Conservation (phyloP, 2,888 invertebrate genomes). For the Aphidius colemani region DNA sequence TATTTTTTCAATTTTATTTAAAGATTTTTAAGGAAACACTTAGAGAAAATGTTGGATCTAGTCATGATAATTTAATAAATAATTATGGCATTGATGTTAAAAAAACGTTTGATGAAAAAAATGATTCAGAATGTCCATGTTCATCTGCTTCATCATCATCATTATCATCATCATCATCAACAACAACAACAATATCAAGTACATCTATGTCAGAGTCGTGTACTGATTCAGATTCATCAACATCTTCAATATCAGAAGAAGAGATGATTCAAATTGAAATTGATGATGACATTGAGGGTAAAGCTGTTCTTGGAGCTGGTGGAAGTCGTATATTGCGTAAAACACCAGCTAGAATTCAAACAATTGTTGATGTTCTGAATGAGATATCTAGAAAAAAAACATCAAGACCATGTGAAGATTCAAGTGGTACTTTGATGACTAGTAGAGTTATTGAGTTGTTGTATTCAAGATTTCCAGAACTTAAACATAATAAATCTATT, state of each 20-base stretch:
- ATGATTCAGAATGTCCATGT: slow-evolving; percentile 24
- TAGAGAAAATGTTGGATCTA: slow-evolving; percentile 24
- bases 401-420: slow-evolving; percentile 12
- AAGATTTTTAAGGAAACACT: slow-evolving; percentile 48
- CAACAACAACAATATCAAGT: too few relatives aligned
- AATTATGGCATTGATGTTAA: too few relatives aligned
- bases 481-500: not conserved
- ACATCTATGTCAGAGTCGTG: not conserved
- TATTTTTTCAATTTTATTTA: not conserved
- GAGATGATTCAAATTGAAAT: slow-evolving; percentile 43
- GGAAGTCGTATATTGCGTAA: slow-evolving; percentile 32
- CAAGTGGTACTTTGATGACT: slow-evolving; percentile 35
- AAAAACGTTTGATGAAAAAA: too few relatives aligned
- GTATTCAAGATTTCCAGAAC: slow-evolving; percentile 20
- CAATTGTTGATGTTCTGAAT: slow-evolving; percentile 40
- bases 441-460: slow-evolving; percentile 40
- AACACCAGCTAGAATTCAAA: slow-evolving; percentile 39
- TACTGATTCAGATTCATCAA: slow-evolving; percentile 45
- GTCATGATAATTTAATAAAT: slow-evolving; percentile 26
- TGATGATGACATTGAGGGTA: slow-evolving; percentile 37
- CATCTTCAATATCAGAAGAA: slow-evolving; percentile 41
- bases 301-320: slow-evolving; percentile 25
- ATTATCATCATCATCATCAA: slow-evolving; percentile 37
- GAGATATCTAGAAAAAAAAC: slow-evolving; percentile 37
- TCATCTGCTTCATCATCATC: slow-evolving; percentile 32